phyloP scores from a whole-genome alignment of 2,888 invertebrate genomes.

The Allophyes oxyacanthae region DNA sequence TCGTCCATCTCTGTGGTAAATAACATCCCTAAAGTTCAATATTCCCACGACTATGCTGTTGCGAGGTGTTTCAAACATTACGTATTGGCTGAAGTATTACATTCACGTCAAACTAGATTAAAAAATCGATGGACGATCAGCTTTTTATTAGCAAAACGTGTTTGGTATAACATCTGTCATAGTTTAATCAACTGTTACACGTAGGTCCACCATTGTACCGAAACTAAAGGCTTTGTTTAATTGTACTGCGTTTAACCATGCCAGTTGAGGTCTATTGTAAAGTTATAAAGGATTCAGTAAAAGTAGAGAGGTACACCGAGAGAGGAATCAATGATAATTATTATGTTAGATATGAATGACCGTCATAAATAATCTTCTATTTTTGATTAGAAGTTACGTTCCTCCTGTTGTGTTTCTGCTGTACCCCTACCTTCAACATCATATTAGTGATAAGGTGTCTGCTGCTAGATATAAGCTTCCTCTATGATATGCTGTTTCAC shows the following conservation, averaged over 20 bases:
- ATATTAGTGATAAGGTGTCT: too few relatives aligned
- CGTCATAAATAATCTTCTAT: too few relatives aligned
- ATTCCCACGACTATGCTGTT: constrained; percentile 26
- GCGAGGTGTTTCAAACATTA: constrained; percentile 32
- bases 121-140: constrained; percentile 20
- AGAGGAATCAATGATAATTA: too few relatives aligned
- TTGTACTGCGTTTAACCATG: constrained; percentile 1
- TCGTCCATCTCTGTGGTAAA: constrained; percentile 1
- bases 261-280: too few relatives aligned
- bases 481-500: too few relatives aligned
- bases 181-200: constrained; percentile 28
- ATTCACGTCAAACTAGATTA: constrained; percentile 35
- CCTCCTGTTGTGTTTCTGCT: too few relatives aligned
- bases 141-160: constrained; percentile 46
- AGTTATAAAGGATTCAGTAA: too few relatives aligned
- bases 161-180: constrained; percentile 40
- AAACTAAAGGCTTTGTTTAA: constrained; percentile 5
- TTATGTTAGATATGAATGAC: too few relatives aligned
- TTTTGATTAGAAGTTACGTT: too few relatives aligned
- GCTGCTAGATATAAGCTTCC: too few relatives aligned
- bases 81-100: constrained; percentile 40
- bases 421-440: too few relatives aligned
- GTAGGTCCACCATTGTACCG: background rate
- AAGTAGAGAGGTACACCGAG: too few relatives aligned
- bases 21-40: constrained; percentile 4